Evolutionary conservation across 2,113 vertebrate species (phyloP), one percentile per base, ranked within the genome.

Genomic region (Thymallus thymallus): DNA sequence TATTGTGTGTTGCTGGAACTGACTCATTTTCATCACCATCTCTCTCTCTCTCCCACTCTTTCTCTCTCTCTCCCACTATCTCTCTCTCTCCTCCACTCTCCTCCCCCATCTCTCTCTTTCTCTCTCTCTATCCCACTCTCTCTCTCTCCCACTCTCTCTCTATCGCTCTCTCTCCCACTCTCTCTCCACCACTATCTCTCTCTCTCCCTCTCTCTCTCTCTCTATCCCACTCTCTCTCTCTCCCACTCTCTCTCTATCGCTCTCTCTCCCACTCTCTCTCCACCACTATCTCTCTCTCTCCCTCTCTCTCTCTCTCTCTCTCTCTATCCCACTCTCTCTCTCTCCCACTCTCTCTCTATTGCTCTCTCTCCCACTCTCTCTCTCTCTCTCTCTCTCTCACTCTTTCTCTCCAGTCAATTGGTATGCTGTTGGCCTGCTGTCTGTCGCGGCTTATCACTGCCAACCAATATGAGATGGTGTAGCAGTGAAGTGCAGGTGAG

Each of bases 391-490:
- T 48, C 16, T 69, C 64, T 71, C 41, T 68, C 6, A 66, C 23
- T 45, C 23, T 76, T 74, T 5, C 30, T 58, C 7, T 74, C 82
- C 88, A 96, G 95, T 87, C 96, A 86, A 96, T 96, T 0, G 95
- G 95, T 86, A 96, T 96, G 95, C 89, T 96, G 84, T 77, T 96
- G 89, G 95, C 95, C 4, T 96, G 95, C 88, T 96, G 95, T 88
- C 93, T 96, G 87, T 96, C 95, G 73, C 92, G 95, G 84, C 95
- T 95, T 92, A 96, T 96, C 91, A 96, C 95, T 82, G 95, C 95
- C 91, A 96, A 96, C 92, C 95, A 96, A 79, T 96, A 96, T 0
- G 95, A 96, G 88, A 96, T 96, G 95, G 95, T 96, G 90, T 96
- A 96, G 94, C 76, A 60, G 72, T 29, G 65, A 68, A 61, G 64